Percentiles rank a stretch among this genome's conserved stretches.
phyloP scores from a whole-genome alignment of 2,888 invertebrate species.

The Limnephilus rhombicus region DNA sequence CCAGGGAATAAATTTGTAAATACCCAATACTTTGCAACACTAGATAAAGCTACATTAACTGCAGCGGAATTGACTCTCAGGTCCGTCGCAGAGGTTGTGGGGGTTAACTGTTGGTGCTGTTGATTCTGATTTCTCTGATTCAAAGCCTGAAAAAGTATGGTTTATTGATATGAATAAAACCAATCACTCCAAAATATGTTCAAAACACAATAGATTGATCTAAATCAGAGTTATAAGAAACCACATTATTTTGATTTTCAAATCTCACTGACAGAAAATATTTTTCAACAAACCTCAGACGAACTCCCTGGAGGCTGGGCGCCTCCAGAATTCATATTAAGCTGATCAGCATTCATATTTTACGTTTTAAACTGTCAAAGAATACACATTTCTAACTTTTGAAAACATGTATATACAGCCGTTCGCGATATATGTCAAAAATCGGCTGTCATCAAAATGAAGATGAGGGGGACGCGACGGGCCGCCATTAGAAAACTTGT shows the following conservation, averaged over 20 bases:
- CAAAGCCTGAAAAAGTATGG: conserved; percentile 67
- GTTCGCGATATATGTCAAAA: conserved; percentile 70
- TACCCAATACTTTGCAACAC: conserved; percentile 91
- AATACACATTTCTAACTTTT: conserved; percentile 68
- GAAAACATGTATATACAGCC: conserved; percentile 52
- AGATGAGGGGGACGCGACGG: conserved; percentile 84
- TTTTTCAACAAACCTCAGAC: conserved; percentile 72
- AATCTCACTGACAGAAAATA: conserved; percentile 33
- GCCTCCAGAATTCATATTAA: conserved; percentile 80
- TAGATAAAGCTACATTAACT: conserved; percentile 84
- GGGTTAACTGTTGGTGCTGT: conserved; percentile 70
- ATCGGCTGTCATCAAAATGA: conserved; percentile 81
- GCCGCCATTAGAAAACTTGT: conserved; percentile 81
- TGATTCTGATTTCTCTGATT: conserved; percentile 71
- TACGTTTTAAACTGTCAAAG: conserved; percentile 68
- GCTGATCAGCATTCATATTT: conserved; percentile 77
- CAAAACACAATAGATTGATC: neutral
- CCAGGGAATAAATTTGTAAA: conserved; percentile 89
- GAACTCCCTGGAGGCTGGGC: conserved; percentile 78
- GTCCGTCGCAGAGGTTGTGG: conserved; percentile 80
- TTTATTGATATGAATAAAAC: neutral
- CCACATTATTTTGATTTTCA: conserved; percentile 16
- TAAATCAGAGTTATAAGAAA: conserved; percentile 20
- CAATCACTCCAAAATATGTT: neutral
- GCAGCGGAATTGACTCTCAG: conserved; percentile 81